Percentiles rank a stretch among this genome's conserved stretches.
Conservation (phyloP, 2,888 invertebrate genomes). For the Pyralis farinalis region DNA sequence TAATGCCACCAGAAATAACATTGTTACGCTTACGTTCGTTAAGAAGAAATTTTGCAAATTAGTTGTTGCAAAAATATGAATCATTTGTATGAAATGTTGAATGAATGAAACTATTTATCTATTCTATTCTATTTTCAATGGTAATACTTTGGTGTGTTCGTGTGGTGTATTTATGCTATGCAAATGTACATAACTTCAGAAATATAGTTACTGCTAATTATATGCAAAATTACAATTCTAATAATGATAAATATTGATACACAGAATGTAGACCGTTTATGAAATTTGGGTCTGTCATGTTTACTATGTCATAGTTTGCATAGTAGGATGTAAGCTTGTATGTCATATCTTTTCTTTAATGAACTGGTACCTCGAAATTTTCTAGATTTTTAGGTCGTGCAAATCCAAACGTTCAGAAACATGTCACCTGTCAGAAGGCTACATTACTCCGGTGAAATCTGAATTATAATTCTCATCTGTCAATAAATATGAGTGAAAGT, state of each 20-base stretch:
- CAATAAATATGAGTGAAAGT: constrained; percentile 52
- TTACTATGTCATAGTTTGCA: constrained; percentile 1
- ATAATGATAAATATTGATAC: constrained; percentile 1
- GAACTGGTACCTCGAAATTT: constrained; percentile 10
- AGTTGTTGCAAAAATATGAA: too few species aligned
- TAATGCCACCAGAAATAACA: constrained; percentile 7
- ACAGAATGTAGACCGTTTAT: constrained; percentile 1
- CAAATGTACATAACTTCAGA: too few species aligned
- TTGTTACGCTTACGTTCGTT: constrained; percentile 6
- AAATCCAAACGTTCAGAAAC: constrained; percentile 32
- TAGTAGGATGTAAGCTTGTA: neutral
- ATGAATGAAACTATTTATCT: too few species aligned
- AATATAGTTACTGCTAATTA: neutral
- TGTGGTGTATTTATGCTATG: too few species aligned
- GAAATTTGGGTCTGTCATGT: neutral
- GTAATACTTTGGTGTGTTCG: too few species aligned
- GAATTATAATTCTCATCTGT: constrained; percentile 47
- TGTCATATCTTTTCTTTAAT: constrained; percentile 1
- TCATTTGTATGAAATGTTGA: too few species aligned
- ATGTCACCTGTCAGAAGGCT: constrained; percentile 40
- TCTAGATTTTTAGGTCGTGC: constrained; percentile 53
- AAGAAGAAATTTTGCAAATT: constrained; percentile 13
- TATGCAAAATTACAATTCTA: neutral
- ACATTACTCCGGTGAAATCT: constrained; percentile 43
- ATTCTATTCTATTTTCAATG: too few species aligned